phyloP scores from a whole-genome alignment of 1,140 invertebrate species.

The Agrypnia vestita region DNA sequence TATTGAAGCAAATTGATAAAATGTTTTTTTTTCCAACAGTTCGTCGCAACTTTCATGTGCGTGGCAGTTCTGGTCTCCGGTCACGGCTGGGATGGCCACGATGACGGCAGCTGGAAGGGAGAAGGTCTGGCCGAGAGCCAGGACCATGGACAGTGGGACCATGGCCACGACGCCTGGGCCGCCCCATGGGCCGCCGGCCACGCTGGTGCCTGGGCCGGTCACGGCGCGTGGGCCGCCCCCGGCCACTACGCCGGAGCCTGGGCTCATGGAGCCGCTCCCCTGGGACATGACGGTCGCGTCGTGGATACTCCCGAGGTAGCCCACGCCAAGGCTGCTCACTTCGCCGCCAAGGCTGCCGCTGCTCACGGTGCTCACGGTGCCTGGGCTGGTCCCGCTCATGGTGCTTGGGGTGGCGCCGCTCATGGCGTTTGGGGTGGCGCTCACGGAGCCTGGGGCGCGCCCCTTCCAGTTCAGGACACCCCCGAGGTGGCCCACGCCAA shows the following conservation, averaged over 20 bases:
- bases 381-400: slow-evolving; percentile 60
- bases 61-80: slow-evolving; percentile 8
- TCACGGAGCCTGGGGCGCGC: slow-evolving; percentile 73
- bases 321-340: slow-evolving; percentile 54
- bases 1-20: too few relatives aligned
- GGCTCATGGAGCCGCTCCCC: slow-evolving; percentile 51
- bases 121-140: slow-evolving; percentile 38
- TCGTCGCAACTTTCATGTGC: slow-evolving; percentile 24
- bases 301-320: slow-evolving; percentile 57
- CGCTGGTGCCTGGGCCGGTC: slow-evolving; percentile 25
- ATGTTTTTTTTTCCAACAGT: slow-evolving; percentile 23
- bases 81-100: background rate
- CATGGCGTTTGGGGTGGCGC: slow-evolving; percentile 43
- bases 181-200: slow-evolving; percentile 28
- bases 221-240: slow-evolving; percentile 28
- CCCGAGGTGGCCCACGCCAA: slow-evolving; percentile 71
- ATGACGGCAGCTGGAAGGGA: slow-evolving; percentile 28
- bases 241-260: slow-evolving; percentile 39
- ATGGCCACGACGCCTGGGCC: slow-evolving; percentile 20
- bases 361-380: slow-evolving; percentile 7
- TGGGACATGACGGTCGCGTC: slow-evolving; percentile 54
- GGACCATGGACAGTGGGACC: slow-evolving; percentile 33
- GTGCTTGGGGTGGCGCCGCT: slow-evolving; percentile 56
- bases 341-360: slow-evolving; percentile 39
- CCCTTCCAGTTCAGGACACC: slow-evolving; percentile 75